Conservation (phyloP, 2,113 vertebrate genomes). For the Amblyornis subalaris region DNA sequence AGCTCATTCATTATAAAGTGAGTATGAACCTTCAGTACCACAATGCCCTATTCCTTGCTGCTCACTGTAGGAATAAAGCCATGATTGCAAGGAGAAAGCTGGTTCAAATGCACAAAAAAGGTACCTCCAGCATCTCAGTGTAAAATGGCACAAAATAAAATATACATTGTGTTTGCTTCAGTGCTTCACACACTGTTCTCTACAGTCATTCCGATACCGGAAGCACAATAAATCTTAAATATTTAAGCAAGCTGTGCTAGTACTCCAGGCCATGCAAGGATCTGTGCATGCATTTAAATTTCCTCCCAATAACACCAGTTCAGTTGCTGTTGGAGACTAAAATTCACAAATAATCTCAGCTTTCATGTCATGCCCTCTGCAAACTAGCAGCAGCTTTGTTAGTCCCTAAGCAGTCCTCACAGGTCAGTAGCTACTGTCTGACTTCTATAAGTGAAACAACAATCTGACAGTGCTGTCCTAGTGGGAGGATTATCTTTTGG, state of each 20-base stretch:
- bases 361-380: neutral
- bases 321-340: neutral
- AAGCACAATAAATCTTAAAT: conserved; percentile 24
- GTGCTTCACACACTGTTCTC: neutral
- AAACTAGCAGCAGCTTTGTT: neutral
- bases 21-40: neutral
- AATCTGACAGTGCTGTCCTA: neutral
- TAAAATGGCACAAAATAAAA: neutral
- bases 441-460: neutral
- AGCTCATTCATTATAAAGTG: neutral
- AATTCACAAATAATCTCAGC: neutral
- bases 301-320: neutral
- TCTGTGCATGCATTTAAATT: neutral
- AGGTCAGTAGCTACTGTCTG: neutral
- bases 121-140: neutral
- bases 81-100: neutral
- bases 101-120: neutral
- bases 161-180: neutral
- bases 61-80: neutral
- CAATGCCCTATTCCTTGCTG: neutral
- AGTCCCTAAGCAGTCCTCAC: neutral
- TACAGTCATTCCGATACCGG: neutral
- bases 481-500: neutral
- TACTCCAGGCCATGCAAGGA: neutral
- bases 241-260: neutral